A percentile compares a stretch with the other conserved stretches of the same genome.
These are phyloP conservation scores for Potamilus streckersoni DNA, from an alignment of 1,140 invertebrate species.

Conservation along the genomic window DNA sequence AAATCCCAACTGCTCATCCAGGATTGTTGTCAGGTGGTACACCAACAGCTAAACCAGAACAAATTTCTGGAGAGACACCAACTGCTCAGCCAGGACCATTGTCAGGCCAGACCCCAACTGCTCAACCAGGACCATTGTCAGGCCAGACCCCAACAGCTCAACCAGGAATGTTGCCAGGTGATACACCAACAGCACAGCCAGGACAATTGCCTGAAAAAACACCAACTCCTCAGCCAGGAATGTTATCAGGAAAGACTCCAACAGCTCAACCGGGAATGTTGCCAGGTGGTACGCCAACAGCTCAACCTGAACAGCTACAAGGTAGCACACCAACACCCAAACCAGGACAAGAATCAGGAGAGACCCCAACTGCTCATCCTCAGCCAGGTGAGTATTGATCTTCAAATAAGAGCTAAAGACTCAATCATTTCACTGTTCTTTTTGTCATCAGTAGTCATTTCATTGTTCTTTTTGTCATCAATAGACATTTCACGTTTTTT, in stretches of 20 bases:
- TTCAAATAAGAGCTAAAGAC: no score
- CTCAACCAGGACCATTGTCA: background rate
- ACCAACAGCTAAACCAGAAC: background rate
- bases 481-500: no score
- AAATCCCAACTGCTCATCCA: no score
- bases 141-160: conserved; percentile 9
- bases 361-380: no score
- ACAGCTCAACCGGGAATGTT: conserved; percentile 11
- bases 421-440: no score
- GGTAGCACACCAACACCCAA: no score
- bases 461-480: no score
- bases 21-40: no score
- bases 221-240: conserved; percentile 17
- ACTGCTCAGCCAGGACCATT: no score
- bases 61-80: background rate
- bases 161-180: background rate
- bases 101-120: conserved; percentile 1
- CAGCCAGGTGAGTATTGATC: no score
- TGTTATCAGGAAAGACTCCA: background rate
- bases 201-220: background rate
- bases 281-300: conserved; percentile 3
- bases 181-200: conserved; percentile 4
- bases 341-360: no score
- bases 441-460: no score
- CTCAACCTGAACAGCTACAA: background rate